A percentile compares a stretch with the other conserved stretches of the same genome.
These are phyloP conservation scores for Monopterus albus DNA, from an alignment of 2,113 vertebrate genomes.

Conservation along the genomic window DNA sequence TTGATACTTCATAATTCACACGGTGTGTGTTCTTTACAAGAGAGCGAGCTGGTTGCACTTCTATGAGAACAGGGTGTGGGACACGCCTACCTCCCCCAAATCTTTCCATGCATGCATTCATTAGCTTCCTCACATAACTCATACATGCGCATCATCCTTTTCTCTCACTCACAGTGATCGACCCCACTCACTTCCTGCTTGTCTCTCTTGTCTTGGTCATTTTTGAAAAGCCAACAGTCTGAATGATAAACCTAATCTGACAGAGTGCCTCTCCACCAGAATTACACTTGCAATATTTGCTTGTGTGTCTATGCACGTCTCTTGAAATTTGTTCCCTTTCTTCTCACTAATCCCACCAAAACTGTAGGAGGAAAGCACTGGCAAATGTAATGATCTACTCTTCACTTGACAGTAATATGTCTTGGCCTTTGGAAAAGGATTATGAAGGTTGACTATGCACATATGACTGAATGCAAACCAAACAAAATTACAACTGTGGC, in stretches of 20 bases:
- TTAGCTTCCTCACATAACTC: constrained; percentile 13
- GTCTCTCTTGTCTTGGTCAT: constrained; percentile 1
- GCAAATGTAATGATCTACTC: constrained; percentile 68
- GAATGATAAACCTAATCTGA: constrained; percentile 28
- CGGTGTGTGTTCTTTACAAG: not conserved
- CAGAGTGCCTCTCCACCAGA: constrained; percentile 15
- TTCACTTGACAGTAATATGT: constrained; percentile 64
- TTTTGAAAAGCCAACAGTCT: constrained; percentile 14
- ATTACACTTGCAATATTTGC: constrained; percentile 18
- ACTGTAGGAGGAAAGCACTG: constrained; percentile 32
- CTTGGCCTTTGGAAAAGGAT: constrained; percentile 33
- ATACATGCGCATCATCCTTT: constrained; percentile 10
- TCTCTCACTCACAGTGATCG: not conserved
- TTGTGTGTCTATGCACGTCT: constrained; percentile 1
- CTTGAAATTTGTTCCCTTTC: constrained; percentile 36
- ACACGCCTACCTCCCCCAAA: too few relatives aligned
- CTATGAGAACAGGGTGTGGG: constrained; percentile 34
- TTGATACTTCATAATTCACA: constrained; percentile 33
- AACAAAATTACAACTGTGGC: not conserved
- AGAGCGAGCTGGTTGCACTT: constrained; percentile 25
- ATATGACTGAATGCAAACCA: constrained; percentile 32
- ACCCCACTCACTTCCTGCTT: not conserved
- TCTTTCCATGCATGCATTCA: constrained; percentile 23
- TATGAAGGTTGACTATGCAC: constrained; percentile 35
- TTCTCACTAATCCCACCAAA: constrained; percentile 45